Percentiles rank a stretch among this genome's conserved stretches.
Evolutionary conservation across 2,888 invertebrate species (phyloP).

Genomic region (Nomada flava): DNA sequence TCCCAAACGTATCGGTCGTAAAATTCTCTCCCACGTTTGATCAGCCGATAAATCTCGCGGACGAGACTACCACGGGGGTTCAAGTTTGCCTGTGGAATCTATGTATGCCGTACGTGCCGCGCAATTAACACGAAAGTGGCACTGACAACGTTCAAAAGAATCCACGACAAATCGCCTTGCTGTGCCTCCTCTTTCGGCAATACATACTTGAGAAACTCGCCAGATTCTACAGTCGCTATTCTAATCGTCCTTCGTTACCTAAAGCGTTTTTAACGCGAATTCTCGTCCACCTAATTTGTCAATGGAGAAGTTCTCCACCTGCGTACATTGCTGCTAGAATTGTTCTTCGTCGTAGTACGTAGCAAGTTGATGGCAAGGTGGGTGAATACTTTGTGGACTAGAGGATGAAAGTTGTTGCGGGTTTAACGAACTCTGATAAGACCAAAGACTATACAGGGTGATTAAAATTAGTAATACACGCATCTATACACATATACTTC

Average conservation of each 20-base stretch:
- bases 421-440: conserved; percentile 22
- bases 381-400: not conserved
- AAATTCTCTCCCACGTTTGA: conserved; percentile 27
- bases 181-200: not conserved
- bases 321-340: not conserved
- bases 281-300: conserved; percentile 2
- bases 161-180: conserved; percentile 38
- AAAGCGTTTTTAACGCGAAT: not conserved
- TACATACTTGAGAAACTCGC: conserved; percentile 28
- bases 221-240: not conserved
- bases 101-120: conserved; percentile 38
- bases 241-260: conserved; percentile 4
- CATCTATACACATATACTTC: not conserved
- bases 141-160: conserved; percentile 1
- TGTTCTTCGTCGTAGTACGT: not conserved
- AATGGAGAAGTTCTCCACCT: not conserved
- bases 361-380: too few species aligned
- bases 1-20: conserved; percentile 2
- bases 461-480: not conserved
- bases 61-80: not conserved
- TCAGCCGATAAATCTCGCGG: conserved; percentile 27
- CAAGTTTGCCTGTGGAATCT: conserved; percentile 36
- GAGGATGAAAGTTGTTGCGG: conserved; percentile 19
- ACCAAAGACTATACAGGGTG: not conserved
- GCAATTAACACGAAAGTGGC: conserved; percentile 39